These are phyloP conservation scores for Thumatha senex DNA, from an alignment of 2,888 invertebrate species.

Conservation along the genomic window DNA sequence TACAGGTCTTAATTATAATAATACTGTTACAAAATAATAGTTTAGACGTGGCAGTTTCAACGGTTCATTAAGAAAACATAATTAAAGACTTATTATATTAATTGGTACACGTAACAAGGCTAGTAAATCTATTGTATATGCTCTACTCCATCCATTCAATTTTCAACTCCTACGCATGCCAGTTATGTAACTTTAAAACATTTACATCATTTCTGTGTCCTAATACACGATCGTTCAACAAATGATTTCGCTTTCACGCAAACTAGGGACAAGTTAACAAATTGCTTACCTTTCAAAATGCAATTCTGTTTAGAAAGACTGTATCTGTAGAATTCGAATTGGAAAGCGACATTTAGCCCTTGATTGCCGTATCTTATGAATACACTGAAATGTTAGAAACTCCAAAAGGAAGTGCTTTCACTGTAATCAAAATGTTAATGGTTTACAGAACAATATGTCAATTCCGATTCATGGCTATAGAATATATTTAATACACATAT, in stretches of 20 bases:
- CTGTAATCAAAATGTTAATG: constrained; percentile 3
- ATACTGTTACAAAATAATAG: no score
- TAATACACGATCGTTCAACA: constrained; percentile 35
- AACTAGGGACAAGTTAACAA: constrained; percentile 53
- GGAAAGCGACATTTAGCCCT: constrained; percentile 51
- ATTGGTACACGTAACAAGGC: not conserved
- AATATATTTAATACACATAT: not conserved
- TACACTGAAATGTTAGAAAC: constrained; percentile 30
- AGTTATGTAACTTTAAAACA: constrained; percentile 13
- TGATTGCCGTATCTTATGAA: constrained; percentile 35
- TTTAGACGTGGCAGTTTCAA: no score
- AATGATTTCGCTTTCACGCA: constrained; percentile 50
- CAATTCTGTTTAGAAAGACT: constrained; percentile 54
- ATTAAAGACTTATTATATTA: not conserved
- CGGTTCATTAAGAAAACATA: no score
- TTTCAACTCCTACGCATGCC: constrained; percentile 17
- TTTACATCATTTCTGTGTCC: constrained; percentile 21
- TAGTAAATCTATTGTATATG: not conserved
- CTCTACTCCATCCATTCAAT: constrained; percentile 3
- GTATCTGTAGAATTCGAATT: constrained; percentile 43
- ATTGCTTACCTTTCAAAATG: constrained; percentile 69
- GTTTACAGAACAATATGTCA: not conserved
- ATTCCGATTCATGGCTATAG: not conserved
- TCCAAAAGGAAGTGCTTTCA: constrained; percentile 22
- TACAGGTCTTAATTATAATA: no score